Evolutionary conservation across 2,113 vertebrate species (phyloP).

Genomic region (Trogon surrucura): DNA sequence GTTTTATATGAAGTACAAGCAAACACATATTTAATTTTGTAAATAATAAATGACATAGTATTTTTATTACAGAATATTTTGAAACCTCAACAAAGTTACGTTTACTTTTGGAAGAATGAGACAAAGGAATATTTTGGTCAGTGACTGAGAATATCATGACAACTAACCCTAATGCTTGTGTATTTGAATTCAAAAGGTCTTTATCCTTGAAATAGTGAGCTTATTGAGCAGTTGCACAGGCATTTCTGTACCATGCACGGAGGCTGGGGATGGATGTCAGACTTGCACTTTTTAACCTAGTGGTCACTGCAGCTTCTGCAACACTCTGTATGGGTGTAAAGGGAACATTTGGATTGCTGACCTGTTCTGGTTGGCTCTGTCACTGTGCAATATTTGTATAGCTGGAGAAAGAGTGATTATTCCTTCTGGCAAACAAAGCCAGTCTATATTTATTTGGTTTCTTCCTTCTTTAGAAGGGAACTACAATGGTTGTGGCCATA

Average conservation of each 20-base stretch:
- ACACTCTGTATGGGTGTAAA: neutral
- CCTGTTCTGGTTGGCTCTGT: neutral
- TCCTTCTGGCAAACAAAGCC: constrained; percentile 12
- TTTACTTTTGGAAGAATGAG: neutral
- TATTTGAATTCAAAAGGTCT: neutral
- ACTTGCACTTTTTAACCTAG: neutral
- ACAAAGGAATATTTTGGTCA: neutral
- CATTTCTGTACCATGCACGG: neutral
- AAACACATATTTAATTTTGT: neutral
- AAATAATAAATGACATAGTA: neutral
- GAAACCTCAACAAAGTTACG: neutral
- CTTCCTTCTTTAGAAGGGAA: constrained; percentile 15
- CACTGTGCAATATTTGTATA: neutral
- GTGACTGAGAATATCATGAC: neutral
- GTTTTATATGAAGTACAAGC: neutral
- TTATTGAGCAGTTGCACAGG: neutral
- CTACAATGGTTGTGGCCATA: neutral
- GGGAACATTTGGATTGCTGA: neutral
- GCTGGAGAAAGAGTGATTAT: neutral
- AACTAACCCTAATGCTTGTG: neutral
- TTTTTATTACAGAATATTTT: neutral
- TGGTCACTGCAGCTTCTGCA: neutral
- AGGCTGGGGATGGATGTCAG: neutral
- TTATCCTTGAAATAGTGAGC: neutral
- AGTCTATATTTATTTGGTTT: neutral